Evolutionary conservation across 2,888 invertebrate genomes (phyloP).

Genomic region (Lutraria lutraria): DNA sequence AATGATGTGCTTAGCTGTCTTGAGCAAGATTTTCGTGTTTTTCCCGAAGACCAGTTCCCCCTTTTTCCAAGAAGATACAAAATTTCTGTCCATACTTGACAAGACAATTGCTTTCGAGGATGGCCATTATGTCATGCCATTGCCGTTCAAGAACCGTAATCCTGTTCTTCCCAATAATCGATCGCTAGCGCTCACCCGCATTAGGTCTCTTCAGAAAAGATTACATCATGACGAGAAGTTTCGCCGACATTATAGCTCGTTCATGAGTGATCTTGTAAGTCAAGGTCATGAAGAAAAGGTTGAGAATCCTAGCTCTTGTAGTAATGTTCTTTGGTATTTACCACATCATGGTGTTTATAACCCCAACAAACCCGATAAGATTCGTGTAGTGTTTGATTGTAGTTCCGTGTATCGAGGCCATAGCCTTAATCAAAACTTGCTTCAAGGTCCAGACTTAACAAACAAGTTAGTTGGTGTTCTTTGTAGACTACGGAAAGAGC

Average conservation of each 20-base stretch:
- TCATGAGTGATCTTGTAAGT: constrained; percentile 46
- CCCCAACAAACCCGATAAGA: too few relatives aligned
- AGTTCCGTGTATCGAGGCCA: constrained; percentile 55
- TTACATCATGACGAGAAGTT: constrained; percentile 25
- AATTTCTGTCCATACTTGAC: too few relatives aligned
- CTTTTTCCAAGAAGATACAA: too few relatives aligned
- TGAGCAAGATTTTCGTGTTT: too few relatives aligned
- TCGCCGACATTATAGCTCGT: constrained; percentile 42
- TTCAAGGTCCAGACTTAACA: constrained; percentile 28
- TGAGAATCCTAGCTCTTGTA: neutral
- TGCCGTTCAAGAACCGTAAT: too few relatives aligned
- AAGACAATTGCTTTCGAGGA: too few relatives aligned
- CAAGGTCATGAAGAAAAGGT: constrained; percentile 57
- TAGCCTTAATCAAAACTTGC: constrained; percentile 58
- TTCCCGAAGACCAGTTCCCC: too few relatives aligned
- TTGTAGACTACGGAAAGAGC: constrained; percentile 55
- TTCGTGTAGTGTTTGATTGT: constrained; percentile 66
- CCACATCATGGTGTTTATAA: constrained; percentile 66
- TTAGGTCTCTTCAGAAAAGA: constrained; percentile 48
- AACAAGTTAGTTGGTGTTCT: constrained; percentile 67
- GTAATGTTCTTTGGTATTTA: constrained; percentile 71
- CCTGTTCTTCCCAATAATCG: too few relatives aligned
- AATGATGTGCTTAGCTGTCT: too few relatives aligned
- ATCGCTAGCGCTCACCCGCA: constrained; percentile 37
- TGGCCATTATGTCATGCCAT: too few relatives aligned